Evolutionary conservation across 2,888 invertebrate species (phyloP), one percentile per base, ranked within the genome.

Genomic region (Zaprionus obscuricornis): DNA sequence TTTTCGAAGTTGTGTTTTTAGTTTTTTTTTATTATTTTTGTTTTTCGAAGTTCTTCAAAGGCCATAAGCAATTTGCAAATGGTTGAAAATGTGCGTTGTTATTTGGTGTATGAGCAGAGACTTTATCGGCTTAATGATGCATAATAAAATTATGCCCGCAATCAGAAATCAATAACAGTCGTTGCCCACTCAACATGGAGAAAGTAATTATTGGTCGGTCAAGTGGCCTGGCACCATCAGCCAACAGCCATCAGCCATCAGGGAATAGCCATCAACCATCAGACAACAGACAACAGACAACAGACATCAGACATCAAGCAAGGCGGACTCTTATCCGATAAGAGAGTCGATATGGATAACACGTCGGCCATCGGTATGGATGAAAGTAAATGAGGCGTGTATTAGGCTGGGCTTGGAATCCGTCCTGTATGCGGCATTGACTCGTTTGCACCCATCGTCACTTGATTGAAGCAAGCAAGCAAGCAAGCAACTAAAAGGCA

Each of bases 91-190:
- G 58, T 68, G 55, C 52, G 56, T 56, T 40, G 54, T 52, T 52
- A 46, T 59, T 54, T 49, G 27, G 27, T 46, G 36, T 22, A 47
- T 14, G 33, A 34, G 26, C 46, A 31, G 31, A 34, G 55, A 51
- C 62, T 60, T 76, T 83, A 83, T 70, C 72, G 50, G 62, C 66
- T 46, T 79, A 83, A 83, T 83, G 81, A 74, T 77, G 74, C 68
- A 54, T 72, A 76, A 69, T 74, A 79, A 81, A 77, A 81, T 74
- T 72, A 74, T 74, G 70, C 63, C 69, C 46, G 66, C 69, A 74
- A 70, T 81, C 81, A 64, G 72, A 83, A 81, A 83, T 81, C 81
- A 81, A 81, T 81, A 83, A 81, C 66, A 74, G 66, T 45, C 57
- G 58, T 56, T 74, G 66, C 56, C 52, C 72, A 69, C 66, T 65